Evolutionary conservation across 2,888 invertebrate genomes (phyloP).

Genomic region (Hofmannophila pseudospretella): DNA sequence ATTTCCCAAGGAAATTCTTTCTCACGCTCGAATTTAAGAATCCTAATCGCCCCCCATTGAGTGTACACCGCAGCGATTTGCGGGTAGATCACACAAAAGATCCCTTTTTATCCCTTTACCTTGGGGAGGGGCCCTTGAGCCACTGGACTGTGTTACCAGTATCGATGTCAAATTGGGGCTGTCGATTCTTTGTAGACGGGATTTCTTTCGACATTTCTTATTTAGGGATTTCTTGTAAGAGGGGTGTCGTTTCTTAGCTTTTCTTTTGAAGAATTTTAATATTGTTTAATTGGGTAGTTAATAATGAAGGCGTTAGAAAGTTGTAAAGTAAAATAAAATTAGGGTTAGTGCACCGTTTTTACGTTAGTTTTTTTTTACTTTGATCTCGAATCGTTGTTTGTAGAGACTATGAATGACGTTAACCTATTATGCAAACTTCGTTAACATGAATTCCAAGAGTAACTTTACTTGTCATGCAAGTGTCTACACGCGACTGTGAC

Average conservation of each 20-base stretch:
- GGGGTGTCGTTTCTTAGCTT: neutral
- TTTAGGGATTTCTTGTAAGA: conserved; percentile 3
- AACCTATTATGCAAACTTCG: too few relatives aligned
- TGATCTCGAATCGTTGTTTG: too few relatives aligned
- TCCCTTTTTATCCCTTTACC: conserved; percentile 65
- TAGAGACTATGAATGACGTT: too few relatives aligned
- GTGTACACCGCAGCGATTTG: conserved; percentile 52
- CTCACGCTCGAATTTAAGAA: conserved; percentile 50
- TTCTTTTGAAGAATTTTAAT: neutral
- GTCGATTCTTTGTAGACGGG: conserved; percentile 49
- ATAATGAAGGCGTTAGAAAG: too few relatives aligned
- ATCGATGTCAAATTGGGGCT: conserved; percentile 73
- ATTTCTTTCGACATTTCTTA: too few relatives aligned
- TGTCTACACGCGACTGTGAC: too few relatives aligned
- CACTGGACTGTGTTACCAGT: conserved; percentile 58
- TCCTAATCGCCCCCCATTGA: conserved; percentile 57
- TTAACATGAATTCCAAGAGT: too few relatives aligned
- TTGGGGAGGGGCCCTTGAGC: conserved; percentile 39
- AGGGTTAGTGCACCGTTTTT: too few relatives aligned
- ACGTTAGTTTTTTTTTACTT: too few relatives aligned
- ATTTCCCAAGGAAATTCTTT: conserved; percentile 23
- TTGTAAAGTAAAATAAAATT: too few relatives aligned
- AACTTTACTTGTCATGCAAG: too few relatives aligned
- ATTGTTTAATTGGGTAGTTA: too few relatives aligned
- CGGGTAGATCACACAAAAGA: conserved; percentile 64